Conservation (phyloP, 2,797 vertebrate genomes). For the Enteromius anoplus region DNA sequence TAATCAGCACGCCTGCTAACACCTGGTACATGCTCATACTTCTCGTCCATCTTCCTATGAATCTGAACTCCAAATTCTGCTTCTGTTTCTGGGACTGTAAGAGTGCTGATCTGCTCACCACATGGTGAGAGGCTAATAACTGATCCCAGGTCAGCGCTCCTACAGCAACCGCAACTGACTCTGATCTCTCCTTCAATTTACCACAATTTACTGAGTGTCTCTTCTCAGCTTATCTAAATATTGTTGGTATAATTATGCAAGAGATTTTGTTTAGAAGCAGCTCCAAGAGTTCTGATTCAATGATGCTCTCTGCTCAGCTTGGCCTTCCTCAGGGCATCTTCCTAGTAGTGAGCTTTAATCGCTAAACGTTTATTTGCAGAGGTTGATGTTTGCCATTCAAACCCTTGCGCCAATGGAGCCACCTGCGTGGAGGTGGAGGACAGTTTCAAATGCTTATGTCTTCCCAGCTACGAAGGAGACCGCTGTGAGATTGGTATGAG, state of each 20-base stretch:
- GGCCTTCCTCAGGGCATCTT: conserved; percentile 62
- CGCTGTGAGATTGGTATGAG: conserved; percentile 95
- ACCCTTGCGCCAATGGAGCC: conserved; percentile 97
- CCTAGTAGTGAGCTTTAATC: conserved; percentile 81
- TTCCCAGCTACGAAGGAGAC: conserved; percentile 98
- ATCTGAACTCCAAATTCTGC: conserved; percentile 69
- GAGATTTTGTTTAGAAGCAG: conserved; percentile 63
- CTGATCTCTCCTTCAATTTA: conserved; percentile 24
- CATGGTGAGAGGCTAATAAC: background rate
- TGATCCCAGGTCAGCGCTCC: conserved; percentile 50
- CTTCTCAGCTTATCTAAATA: background rate
- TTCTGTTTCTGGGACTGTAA: conserved; percentile 49
- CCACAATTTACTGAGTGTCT: background rate
- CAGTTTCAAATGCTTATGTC: conserved; percentile 99
- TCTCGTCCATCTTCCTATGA: conserved; percentile 60
- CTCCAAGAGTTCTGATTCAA: conserved; percentile 62
- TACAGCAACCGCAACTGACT: conserved; percentile 22
- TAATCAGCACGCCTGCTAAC: conserved; percentile 69
- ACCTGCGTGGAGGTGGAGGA: conserved; percentile 92
- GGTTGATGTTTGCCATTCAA: conserved; percentile 93
- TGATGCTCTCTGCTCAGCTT: conserved; percentile 47
- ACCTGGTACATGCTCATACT: conserved; percentile 60
- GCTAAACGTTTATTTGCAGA: conserved; percentile 94
- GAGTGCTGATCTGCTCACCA: conserved; percentile 9
- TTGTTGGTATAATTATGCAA: conserved; percentile 50